phyloP scores from a whole-genome alignment of 2,113 vertebrate species.

The Nyctibius bracteatus region DNA sequence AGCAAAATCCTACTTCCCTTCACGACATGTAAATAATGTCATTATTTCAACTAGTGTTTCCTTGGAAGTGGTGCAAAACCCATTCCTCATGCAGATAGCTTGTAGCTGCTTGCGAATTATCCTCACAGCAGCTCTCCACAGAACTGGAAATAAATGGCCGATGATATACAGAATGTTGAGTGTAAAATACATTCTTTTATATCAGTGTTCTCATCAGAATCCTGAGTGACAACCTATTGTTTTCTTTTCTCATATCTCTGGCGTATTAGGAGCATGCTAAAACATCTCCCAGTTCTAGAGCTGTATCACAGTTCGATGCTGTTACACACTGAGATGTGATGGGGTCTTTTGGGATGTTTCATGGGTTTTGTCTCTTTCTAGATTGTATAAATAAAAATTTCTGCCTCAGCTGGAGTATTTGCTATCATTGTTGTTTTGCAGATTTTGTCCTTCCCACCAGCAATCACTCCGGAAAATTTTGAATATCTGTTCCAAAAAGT shows the following conservation, averaged over 20 bases:
- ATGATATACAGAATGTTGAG: not conserved
- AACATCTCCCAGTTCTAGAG: not conserved
- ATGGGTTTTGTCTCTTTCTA: not conserved
- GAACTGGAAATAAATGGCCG: not conserved
- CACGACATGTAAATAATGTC: not conserved
- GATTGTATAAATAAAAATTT: slow-evolving; percentile 13
- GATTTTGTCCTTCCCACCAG: slow-evolving; percentile 1
- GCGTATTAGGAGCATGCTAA: not conserved
- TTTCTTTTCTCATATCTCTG: not conserved
- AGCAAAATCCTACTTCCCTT: not conserved
- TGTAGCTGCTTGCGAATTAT: not conserved
- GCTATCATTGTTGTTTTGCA: not conserved
- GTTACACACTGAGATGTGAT: not conserved
- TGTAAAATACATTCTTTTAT: not conserved
- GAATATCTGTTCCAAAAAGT: not conserved
- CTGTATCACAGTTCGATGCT: not conserved
- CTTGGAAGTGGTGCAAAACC: not conserved
- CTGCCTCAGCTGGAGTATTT: slow-evolving; percentile 1
- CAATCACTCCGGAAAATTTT: not conserved
- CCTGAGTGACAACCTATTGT: not conserved
- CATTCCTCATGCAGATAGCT: not conserved
- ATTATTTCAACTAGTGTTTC: not conserved
- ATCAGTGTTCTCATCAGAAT: not conserved
- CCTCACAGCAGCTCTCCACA: not conserved
- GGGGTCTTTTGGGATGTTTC: not conserved